phyloP scores from a whole-genome alignment of 2,797 vertebrate species.

The Gymnothorax javanicus region DNA sequence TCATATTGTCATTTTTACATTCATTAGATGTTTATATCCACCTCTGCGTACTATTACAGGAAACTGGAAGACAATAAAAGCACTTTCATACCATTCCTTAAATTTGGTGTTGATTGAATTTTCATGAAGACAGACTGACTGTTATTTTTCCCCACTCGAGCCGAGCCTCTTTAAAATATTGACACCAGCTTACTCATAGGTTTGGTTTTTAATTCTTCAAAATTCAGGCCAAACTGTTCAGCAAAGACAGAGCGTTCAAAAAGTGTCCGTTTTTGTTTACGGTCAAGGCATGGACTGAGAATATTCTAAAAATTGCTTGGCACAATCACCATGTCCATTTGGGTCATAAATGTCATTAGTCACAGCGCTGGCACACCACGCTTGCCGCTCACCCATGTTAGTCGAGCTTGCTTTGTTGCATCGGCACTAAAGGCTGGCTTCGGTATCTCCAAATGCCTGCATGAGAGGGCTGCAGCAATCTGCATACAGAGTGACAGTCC shows the following conservation, averaged over 20 bases:
- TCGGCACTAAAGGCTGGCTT: conserved; percentile 67
- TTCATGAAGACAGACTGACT: background rate
- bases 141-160: background rate
- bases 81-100: background rate
- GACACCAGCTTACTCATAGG: background rate
- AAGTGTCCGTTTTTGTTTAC: background rate
- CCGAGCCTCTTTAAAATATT: background rate
- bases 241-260: background rate
- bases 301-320: background rate
- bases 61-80: background rate
- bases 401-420: conserved; percentile 74
- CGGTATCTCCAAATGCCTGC: conserved; percentile 27
- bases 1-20: no score
- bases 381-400: conserved; percentile 72
- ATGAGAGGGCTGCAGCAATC: conserved; percentile 50
- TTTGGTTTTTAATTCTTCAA: background rate
- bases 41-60: background rate
- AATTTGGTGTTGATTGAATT: background rate
- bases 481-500: conserved; percentile 72
- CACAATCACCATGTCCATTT: background rate
- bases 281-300: background rate
- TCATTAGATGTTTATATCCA: background rate
- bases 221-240: background rate
- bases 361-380: conserved; percentile 55
- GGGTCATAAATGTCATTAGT: conserved; percentile 70